Evolutionary conservation across 2,797 vertebrate genomes (phyloP).

Genomic region (Trematomus bernacchii): DNA sequence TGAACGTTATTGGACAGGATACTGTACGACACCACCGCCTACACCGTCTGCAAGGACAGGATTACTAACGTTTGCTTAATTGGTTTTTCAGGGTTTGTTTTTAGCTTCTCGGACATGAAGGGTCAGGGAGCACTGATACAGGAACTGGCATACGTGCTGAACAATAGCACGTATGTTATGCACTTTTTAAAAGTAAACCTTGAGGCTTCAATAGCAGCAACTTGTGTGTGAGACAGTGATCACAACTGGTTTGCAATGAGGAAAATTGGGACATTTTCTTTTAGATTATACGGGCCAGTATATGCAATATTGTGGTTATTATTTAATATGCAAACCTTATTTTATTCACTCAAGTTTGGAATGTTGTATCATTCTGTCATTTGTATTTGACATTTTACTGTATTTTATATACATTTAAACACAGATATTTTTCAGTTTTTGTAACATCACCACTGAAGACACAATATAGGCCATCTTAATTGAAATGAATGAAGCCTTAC

Average conservation of each 20-base stretch:
- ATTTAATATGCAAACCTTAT: background rate
- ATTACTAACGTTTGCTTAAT: slow-evolving; percentile 80
- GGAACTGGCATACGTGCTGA: background rate
- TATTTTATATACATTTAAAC: too few relatives aligned
- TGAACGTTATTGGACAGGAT: background rate
- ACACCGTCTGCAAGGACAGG: slow-evolving; percentile 47
- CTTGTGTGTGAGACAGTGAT: background rate
- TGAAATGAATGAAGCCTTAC: background rate
- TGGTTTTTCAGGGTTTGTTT: slow-evolving; percentile 80
- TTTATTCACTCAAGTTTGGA: background rate
- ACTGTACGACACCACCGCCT: background rate
- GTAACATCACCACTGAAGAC: too few relatives aligned
- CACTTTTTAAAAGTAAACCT: background rate
- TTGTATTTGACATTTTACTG: too few relatives aligned
- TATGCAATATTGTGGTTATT: background rate
- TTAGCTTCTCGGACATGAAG: slow-evolving; percentile 66
- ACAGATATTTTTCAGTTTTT: background rate
- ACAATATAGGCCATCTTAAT: background rate
- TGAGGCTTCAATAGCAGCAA: background rate
- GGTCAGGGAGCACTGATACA: slow-evolving; percentile 42
- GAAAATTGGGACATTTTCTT: background rate
- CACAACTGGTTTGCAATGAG: background rate
- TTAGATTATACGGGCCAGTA: background rate
- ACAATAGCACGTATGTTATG: background rate
- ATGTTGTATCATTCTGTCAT: too few relatives aligned